phyloP scores from a whole-genome alignment of 2,888 invertebrate species.

The Athalia cordata region DNA sequence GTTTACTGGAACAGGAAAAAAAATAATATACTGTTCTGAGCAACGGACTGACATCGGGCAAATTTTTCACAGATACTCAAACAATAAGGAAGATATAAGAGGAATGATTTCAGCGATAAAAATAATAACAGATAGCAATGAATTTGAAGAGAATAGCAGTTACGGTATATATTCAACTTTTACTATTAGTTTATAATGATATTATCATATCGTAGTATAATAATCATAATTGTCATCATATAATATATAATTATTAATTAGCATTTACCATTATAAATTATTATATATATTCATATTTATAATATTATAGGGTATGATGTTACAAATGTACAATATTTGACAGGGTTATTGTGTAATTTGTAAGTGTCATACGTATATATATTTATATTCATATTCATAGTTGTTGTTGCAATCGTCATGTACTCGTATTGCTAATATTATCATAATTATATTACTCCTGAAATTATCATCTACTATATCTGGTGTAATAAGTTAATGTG shows the following conservation, averaged over 20 bases:
- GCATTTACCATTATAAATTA: neutral
- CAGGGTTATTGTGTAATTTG: constrained; percentile 58
- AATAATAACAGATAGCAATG: neutral
- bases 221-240: neutral
- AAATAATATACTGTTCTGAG: too few relatives aligned
- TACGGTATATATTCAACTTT: constrained; percentile 24
- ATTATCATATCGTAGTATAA: constrained; percentile 12
- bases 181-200: constrained; percentile 21
- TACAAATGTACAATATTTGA: constrained; percentile 67
- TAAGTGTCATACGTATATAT: constrained; percentile 41
- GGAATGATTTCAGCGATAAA: neutral
- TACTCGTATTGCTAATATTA: neutral
- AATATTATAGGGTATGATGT: constrained; percentile 59
- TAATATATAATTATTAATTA: constrained; percentile 1
- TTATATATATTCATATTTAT: constrained; percentile 8
- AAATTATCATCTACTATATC: constrained; percentile 6
- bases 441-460: neutral
- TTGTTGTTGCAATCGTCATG: neutral
- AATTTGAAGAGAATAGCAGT: constrained; percentile 11
- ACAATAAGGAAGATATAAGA: neutral
- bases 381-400: constrained; percentile 12
- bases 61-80: too few relatives aligned
- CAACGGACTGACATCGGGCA: too few relatives aligned
- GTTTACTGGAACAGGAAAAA: too few relatives aligned
- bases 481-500: constrained; percentile 25